Base-by-base conservation (phyloP, 2,797 vertebrate genomes). In the Macroramphosus scolopax region DNA sequence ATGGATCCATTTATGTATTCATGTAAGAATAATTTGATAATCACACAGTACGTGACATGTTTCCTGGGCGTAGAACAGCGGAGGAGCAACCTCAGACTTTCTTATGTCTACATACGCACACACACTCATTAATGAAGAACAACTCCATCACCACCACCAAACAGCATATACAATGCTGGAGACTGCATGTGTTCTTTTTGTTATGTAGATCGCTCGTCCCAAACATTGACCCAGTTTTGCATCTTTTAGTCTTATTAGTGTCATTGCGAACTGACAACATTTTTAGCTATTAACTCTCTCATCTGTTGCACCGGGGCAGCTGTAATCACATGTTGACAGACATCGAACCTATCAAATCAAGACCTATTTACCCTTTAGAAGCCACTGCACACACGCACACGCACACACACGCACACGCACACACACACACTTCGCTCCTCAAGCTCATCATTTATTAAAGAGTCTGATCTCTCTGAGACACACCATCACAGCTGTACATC, bases 401-500 rank as follows among this genome's bases (percentile, higher is more conserved):
- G 16, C 37, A 14, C 13, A 44, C 10, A 20, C 24, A 29, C 5
- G 25, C 8, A 12, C 25, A n/a, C 24, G 9, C 29, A 11, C 31
- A 12, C 22, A 26, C 36, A 4, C 52, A 10, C 18, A 15, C 44
- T 61, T 67, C 42, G 36, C 58, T 68, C 49, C 58, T 73, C 59
- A 33, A 34, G 38, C 53, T 80, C 69, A 85, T 87, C 42, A 83
- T 83, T 85, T 84, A 87, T 86, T 86, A 74, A 87, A 76, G 53
- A 74, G 72, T 68, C 73, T 79, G 83, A 86, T 87, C 78, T 75
- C 53, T 68, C 66, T 59, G 80, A 85, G 72, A 79, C 77, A 68
- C 74, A 75, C 71, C 78, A 80, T 83, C 77, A 80, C 81, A 87
- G 82, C 78, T 83, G 79, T 82, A 82, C 77, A 78, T 82, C 77